Base-by-base conservation (phyloP, 2,113 vertebrate genomes). In the Atractosteus spatula region DNA sequence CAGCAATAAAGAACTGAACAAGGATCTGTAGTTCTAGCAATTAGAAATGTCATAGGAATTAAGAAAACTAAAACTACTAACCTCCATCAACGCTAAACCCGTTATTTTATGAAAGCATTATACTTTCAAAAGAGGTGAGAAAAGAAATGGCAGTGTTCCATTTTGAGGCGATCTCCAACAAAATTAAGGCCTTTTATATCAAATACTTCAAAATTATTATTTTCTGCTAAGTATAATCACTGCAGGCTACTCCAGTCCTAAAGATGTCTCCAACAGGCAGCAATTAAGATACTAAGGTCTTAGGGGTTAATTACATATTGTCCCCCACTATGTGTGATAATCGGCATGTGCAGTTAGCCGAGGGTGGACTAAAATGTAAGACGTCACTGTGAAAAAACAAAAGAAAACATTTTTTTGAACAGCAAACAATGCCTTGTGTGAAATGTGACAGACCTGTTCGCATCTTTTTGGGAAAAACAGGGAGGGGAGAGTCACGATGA, bases 281-380 rank as follows among this genome's bases (percentile, higher is more conserved):
- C 90, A 94, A 93, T 94, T 94, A 95, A 94, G 90, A 91, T 90
- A 89, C 81, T 73, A 72, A 75, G 91, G 92, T 94, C 91, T 90
- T 89, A 85, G 83, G 85, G 82, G 94, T 94, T 95, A 96, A 96
- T 96, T 95, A 93, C 92, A 94, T 93, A 88, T 93, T 89, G 92
- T 92, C 92, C 92, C 91, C 89, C 84, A 88, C 90, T 91, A 90
- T 86, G 89, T 91, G 84, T 83, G 89, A 89, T 89, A 92, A 93
- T 92, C 89, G 90, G 69, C 45, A 88, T 92, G 92, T 89, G 68
- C 71, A 76, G 90, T 90, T 89, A 93, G 92, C 87, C 85, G 89
- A 89, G 88, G 89, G 88, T 89, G 87, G 89, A 90, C 88, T 86
- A 88, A 87, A 86, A 90, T 90, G 87, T 91, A 89, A 91, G 90